Base-by-base conservation (phyloP, 2,888 invertebrate species). In the Nephrocerus scutellatus region DNA sequence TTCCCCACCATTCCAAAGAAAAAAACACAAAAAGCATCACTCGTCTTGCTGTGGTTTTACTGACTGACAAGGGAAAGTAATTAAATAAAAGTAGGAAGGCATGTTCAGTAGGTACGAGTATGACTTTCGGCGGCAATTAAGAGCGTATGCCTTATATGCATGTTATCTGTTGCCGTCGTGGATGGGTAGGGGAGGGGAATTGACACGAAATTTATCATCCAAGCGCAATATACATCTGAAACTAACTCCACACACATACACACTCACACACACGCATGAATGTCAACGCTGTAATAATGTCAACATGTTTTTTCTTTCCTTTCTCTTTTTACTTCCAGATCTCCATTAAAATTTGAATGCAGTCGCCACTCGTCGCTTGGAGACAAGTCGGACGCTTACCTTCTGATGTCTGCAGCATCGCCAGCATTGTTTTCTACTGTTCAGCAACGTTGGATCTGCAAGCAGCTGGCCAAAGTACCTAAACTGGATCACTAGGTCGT, bases 111-210 rank as follows among this genome's bases (percentile, higher is more conserved):
- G 44, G 41, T 41, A 44, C 41, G 41, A 44, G 39, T 46, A 41
- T 46, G 39, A 46, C 46, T 46, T 46, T 46, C 46, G 46, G 44
- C 44, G n/a, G n/a, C n/a, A 39, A 46, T 46, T 46, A 46, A 46
- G 44, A 39, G 30, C 41, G 44, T 44, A 39, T n/a, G n/a, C n/a
- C n/a, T n/a, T n/a, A n/a, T n/a, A n/a, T n/a, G n/a, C n/a, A n/a
- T n/a, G n/a, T n/a, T n/a, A n/a, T n/a, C 46, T 39, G 40, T 44
- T 36, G 36, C 37, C 29, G 30, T 30, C 36, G 40, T 35, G 35
- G 32, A 43, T 43, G 30, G 38, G 20, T 30, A 29, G 30, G 35
- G 30, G 40, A n/a, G n/a, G n/a, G n/a, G n/a, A n/a, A n/a, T n/a
- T n/a, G n/a, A n/a, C n/a, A n/a, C n/a, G n/a, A n/a, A n/a, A n/a